Percentiles rank a stretch among this genome's conserved stretches.
phyloP scores from a whole-genome alignment of 92 coral and sea anemone genomes.

The Zoanthus sociatus region DNA sequence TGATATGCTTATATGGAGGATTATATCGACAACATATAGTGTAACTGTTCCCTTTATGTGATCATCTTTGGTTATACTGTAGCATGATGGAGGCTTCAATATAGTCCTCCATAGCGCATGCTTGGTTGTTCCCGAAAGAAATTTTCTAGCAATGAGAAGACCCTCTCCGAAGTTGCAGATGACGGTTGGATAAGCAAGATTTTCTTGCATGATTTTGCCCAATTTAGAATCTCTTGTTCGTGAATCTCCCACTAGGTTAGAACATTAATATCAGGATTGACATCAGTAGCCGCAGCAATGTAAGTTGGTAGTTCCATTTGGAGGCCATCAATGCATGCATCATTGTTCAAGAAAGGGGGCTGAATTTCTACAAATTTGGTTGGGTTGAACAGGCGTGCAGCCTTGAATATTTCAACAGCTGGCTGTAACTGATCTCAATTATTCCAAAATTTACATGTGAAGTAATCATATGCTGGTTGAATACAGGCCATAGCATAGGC shows the following conservation, averaged over 20 bases:
- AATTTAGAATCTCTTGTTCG: constrained; percentile 58
- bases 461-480: too few relatives aligned
- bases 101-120: too few relatives aligned
- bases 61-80: too few relatives aligned
- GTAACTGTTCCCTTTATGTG: too few relatives aligned
- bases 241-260: constrained; percentile 60
- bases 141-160: too few relatives aligned
- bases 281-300: constrained; percentile 59
- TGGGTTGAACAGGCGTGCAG: constrained; percentile 59
- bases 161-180: too few relatives aligned
- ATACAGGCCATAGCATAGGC: too few relatives aligned
- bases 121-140: too few relatives aligned
- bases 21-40: too few relatives aligned
- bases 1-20: too few relatives aligned
- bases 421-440: constrained; percentile 50
- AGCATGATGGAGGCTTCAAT: too few relatives aligned
- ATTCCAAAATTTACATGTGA: background rate
- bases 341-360: constrained; percentile 63
- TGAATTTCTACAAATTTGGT: constrained; percentile 47
- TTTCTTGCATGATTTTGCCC: constrained; percentile 46
- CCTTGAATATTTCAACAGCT: constrained; percentile 38
- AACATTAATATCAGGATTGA: constrained; percentile 56
- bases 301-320: constrained; percentile 61
- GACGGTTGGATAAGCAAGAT: too few relatives aligned
- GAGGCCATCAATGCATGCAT: constrained; percentile 64